Evolutionary conservation across 2,113 vertebrate genomes (phyloP).

Genomic region (Corythaixoides concolor): DNA sequence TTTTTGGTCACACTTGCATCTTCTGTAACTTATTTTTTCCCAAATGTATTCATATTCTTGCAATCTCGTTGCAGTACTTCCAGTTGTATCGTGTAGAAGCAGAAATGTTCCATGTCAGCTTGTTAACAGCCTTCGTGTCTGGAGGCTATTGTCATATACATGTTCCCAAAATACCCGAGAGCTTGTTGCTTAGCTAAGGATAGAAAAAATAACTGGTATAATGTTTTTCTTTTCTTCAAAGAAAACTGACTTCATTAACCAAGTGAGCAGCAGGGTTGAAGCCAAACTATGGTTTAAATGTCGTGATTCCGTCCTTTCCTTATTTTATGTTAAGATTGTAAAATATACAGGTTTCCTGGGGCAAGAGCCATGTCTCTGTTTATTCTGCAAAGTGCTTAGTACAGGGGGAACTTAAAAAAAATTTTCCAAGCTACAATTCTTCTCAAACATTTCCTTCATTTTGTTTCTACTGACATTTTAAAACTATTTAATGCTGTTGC

Average conservation of each 20-base stretch:
- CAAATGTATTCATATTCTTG: neutral
- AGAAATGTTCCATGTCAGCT: neutral
- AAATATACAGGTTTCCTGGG: neutral
- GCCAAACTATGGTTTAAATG: neutral
- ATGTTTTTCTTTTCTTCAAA: neutral
- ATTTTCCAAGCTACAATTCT: neutral
- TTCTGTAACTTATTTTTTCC: neutral
- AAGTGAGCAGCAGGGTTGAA: neutral
- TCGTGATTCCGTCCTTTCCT: neutral
- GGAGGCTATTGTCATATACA: neutral
- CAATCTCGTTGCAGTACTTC: neutral
- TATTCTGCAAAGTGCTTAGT: neutral
- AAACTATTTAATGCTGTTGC: neutral
- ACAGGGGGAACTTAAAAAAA: neutral
- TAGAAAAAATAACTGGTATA: neutral
- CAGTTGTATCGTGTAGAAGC: neutral
- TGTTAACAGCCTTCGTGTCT: conserved; percentile 4
- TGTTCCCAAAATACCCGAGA: neutral
- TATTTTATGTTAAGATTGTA: neutral
- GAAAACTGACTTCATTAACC: neutral
- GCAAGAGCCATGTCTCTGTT: neutral
- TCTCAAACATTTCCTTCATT: neutral
- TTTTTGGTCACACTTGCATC: neutral
- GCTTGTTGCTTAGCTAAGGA: neutral
- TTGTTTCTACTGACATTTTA: neutral